Conservation (phyloP, 1,140 invertebrate genomes). For the Danaus plexippus region DNA sequence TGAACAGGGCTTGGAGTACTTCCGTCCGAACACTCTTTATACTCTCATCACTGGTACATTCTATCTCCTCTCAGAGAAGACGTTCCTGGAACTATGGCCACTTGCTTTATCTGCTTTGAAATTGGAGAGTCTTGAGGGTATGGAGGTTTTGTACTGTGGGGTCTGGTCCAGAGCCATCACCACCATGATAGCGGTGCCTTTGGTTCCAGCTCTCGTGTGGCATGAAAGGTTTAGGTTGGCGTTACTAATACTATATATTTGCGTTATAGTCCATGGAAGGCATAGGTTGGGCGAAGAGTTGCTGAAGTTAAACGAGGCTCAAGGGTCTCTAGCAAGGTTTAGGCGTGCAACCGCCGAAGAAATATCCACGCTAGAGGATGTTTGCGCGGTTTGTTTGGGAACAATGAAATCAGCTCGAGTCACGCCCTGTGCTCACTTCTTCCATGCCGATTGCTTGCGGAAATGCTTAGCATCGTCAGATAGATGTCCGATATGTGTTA, state of each 20-base stretch:
- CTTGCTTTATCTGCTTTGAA: constrained; percentile 72
- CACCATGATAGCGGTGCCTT: constrained; percentile 71
- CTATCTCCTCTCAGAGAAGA: constrained; percentile 82
- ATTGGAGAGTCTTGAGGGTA: constrained; percentile 76
- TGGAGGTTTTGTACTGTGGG: constrained; percentile 78
- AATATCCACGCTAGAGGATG: constrained; percentile 78
- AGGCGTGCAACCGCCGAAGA: constrained; percentile 77
- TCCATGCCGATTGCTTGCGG: constrained; percentile 82
- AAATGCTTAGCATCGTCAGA: constrained; percentile 79
- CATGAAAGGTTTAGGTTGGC: constrained; percentile 73
- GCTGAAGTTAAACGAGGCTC: constrained; percentile 72
- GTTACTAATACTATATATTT: constrained; percentile 76
- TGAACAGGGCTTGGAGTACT: constrained; percentile 82
- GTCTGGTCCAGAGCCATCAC: constrained; percentile 75
- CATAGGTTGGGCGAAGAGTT: constrained; percentile 74
- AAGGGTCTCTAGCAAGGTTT: constrained; percentile 75
- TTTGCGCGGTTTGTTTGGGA: constrained; percentile 82
- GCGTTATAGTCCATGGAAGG: constrained; percentile 77
- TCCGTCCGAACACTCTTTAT: constrained; percentile 77
- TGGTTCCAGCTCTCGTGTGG: constrained; percentile 70
- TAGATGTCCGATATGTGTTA: constrained; percentile 80
- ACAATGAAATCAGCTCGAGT: constrained; percentile 78
- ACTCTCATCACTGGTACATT: constrained; percentile 78
- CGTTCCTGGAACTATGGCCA: constrained; percentile 77
- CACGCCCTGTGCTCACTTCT: constrained; percentile 83